Base-by-base conservation (phyloP, 2,113 vertebrate species). In the Epinephelus moara region DNA sequence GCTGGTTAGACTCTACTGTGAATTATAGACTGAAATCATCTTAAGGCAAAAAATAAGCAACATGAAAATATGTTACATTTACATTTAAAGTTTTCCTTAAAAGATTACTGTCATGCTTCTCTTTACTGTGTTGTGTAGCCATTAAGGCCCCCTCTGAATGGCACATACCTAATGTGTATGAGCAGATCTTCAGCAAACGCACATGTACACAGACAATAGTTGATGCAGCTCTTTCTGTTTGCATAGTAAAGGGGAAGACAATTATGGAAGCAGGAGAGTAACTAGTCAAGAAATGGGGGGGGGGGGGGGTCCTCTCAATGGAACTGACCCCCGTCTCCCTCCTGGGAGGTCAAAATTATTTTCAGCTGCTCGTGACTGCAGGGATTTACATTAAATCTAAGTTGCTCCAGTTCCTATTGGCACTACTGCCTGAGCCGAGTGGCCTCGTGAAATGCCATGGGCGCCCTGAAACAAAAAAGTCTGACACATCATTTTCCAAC, bases 331-430 rank as follows among this genome's bases (percentile, higher is more conserved):
- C 71, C 27, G 12, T 59, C 67, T 40, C 45, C 57, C 30, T 80
- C 78, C 74, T 50, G 61, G 64, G 71, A 86, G 76, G 82, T 81
- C 85, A 87, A 92, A 86, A 93, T 94, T 89, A 92, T 90, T 92
- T 91, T 93, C 90, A 92, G 90, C 88, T 89, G 85, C 70, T 83
- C 8, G 45, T 79, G 86, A 85, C 85, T 86, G 78, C 57, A 80
- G 87, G 89, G 88, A 90, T 94, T 92, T 92, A 81, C 78, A 70
- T 91, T 75, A 93, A 92, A 85, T 82, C 91, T 86, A 66, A 90
- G 73, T 81, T 88, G 83, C 66, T 90, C 47, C 64, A 70, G 84
- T 85, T 90, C 72, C 88, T 88, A 73, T 79, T 89, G 88, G 88
- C 92, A 85, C 74, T 15, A 42, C 18, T 47, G 60, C 80, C 55